phyloP scores from a whole-genome alignment of 2,797 vertebrate species.

The Pterois miles region DNA sequence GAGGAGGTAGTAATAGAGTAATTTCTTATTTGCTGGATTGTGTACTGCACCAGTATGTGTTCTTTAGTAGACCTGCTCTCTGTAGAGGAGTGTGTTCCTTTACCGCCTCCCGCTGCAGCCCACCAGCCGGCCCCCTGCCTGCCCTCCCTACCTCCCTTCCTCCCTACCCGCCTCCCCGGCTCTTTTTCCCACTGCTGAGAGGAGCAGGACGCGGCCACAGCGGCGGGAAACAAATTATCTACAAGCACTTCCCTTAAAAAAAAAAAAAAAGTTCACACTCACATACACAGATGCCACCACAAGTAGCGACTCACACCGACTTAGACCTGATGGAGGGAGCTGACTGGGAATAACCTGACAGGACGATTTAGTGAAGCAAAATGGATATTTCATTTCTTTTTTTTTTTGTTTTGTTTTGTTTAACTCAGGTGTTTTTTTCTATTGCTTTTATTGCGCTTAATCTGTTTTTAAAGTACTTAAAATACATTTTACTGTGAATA shows the following conservation, averaged over 20 bases:
- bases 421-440: neutral
- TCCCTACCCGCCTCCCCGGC: slow-evolving; percentile 83
- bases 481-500: neutral
- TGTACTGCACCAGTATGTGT: neutral
- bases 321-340: slow-evolving; percentile 52
- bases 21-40: neutral
- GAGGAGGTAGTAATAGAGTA: neutral
- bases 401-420: neutral
- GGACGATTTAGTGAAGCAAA: slow-evolving; percentile 33
- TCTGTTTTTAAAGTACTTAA: neutral
- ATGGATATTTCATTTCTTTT: slow-evolving; percentile 46
- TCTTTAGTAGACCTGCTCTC: neutral
- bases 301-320: slow-evolving; percentile 67
- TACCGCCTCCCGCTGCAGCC: slow-evolving; percentile 55
- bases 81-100: neutral
- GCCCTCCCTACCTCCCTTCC: slow-evolving; percentile 76
- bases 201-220: slow-evolving; percentile 82
- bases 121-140: slow-evolving; percentile 21
- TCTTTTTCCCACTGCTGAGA: slow-evolving; percentile 81
- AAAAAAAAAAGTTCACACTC: slow-evolving; percentile 72
- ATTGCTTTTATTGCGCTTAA: neutral
- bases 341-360: slow-evolving; percentile 58
- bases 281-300: slow-evolving; percentile 68
- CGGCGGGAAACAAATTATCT: slow-evolving; percentile 83
- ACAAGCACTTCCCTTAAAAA: slow-evolving; percentile 66